Evolutionary conservation across 2,888 invertebrate species (phyloP).

Genomic region (Sphaerophoria taeniata): DNA sequence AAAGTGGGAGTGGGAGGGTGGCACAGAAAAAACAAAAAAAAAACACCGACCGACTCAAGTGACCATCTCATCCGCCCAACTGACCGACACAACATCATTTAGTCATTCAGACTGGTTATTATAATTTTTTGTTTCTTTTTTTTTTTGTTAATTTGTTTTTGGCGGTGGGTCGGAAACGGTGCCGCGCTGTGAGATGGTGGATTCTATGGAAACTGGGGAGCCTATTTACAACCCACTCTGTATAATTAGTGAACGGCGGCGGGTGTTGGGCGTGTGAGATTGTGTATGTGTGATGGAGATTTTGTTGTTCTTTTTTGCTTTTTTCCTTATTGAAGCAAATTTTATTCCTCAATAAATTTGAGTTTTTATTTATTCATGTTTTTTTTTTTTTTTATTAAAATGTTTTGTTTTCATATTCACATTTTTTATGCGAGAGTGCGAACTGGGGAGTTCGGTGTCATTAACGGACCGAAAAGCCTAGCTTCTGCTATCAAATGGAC

Average conservation of each 20-base stretch:
- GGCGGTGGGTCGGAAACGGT: slow-evolving; percentile 51
- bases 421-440: slow-evolving; percentile 25
- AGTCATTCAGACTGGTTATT: slow-evolving; percentile 45
- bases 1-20: slow-evolving; percentile 28
- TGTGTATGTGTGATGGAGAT: slow-evolving; percentile 45
- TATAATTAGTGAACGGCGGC: slow-evolving; percentile 60
- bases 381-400: slow-evolving; percentile 43
- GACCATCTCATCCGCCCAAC: slow-evolving; percentile 10
- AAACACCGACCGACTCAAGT: slow-evolving; percentile 6
- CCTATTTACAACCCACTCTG: slow-evolving; percentile 71
- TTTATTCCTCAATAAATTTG: slow-evolving; percentile 27
- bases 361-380: not conserved
- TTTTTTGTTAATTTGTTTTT: slow-evolving; percentile 64
- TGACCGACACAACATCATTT: not conserved
- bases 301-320: slow-evolving; percentile 22
- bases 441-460: slow-evolving; percentile 38
- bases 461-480: slow-evolving; percentile 47
- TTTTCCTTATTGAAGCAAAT: slow-evolving; percentile 39
- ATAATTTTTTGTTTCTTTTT: slow-evolving; percentile 21
- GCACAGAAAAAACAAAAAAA: slow-evolving; percentile 5
- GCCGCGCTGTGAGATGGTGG: slow-evolving; percentile 7
- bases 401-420: slow-evolving; percentile 47
- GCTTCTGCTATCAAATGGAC: slow-evolving; percentile 33
- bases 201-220: slow-evolving; percentile 65
- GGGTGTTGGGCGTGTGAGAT: slow-evolving; percentile 61